Evolutionary conservation across 2,888 invertebrate genomes (phyloP), one percentile per base, ranked within the genome.

Genomic region (Quadroppia sp.): DNA sequence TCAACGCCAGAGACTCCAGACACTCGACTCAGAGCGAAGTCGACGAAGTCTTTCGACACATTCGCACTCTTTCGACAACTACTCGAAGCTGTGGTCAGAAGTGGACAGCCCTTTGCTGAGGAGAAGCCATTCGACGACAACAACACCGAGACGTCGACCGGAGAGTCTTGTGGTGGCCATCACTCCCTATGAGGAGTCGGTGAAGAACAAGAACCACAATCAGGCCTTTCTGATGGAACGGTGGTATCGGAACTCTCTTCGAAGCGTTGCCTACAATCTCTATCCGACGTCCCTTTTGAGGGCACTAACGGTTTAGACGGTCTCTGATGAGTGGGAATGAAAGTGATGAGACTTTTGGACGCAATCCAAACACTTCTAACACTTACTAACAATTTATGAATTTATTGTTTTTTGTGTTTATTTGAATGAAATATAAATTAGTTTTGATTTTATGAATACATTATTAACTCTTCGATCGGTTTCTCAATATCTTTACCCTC

Each of bases 21-120:
- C n/a, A 0, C 30, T 70, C 1, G 25, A 32, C 2, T 15, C n/a
- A n/a, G 70, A 56, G 17, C 40, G 70, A 17, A n/a, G 36, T 11
- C 45, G 72, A n/a, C 30, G 72, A 25, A 15, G 42, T 2, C 30
- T 50, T 15, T 28, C 50, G 6, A n/a, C 69, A 9, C 67, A 71
- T 23, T 72, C 75, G 30, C 30, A 72, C 23, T 69, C 73, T 20
- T 75, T 73, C 59, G 69, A 72, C 25, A 45, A 73, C 11, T 75
- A 75, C 53, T 11, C 73, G 17, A 42, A 50, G 45, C 28, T 75
- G n/a, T 59, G 25, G 25, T 11, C 56, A 7, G 74, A 74, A 4
- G 1, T 71, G 2, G 74, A 71, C 32, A 71, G 71, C 17, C 20
- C 23, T n/a, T 28, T 40, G 20, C 56, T 71, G 11, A 71, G 74